phyloP scores from a whole-genome alignment of 64 coral and sea anemone genomes.

The Exaiptasia diaphana region DNA sequence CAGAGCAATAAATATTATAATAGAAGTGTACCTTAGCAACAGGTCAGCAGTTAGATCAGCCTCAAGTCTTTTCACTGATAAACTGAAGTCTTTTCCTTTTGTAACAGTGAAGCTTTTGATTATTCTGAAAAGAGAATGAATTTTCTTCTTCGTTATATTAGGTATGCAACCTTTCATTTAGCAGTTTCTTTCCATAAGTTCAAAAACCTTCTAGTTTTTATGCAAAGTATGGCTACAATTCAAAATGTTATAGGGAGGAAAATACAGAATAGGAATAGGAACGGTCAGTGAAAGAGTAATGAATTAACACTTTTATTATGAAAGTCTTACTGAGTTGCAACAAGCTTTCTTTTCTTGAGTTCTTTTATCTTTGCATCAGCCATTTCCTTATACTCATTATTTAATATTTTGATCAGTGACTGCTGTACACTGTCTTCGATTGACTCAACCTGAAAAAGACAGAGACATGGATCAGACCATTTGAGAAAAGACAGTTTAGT shows the following conservation, averaged over 20 bases:
- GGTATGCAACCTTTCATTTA: no score
- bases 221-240: no score
- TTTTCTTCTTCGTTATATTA: no score
- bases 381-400: constrained; percentile 72
- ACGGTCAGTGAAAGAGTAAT: no score
- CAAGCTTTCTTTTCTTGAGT: constrained; percentile 93
- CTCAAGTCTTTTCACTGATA: constrained; percentile 78
- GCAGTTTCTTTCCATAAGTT: no score
- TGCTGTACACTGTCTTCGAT: constrained; percentile 87
- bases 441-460: constrained; percentile 56
- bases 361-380: constrained; percentile 89
- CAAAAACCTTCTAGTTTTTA: no score
- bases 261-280: no score
- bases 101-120: constrained; percentile 86
- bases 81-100: constrained; percentile 86
- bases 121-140: constrained; percentile 35
- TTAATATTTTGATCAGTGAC: constrained; percentile 63
- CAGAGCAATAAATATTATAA: not conserved
- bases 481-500: no score
- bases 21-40: constrained; percentile 69
- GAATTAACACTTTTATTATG: no score
- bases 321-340: constrained; percentile 90
- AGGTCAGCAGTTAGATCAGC: constrained; percentile 96
- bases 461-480: no score
- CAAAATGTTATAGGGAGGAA: no score